These are phyloP conservation scores for Dryococelus australis DNA, from an alignment of 2,888 invertebrate genomes.

Conservation along the genomic window DNA sequence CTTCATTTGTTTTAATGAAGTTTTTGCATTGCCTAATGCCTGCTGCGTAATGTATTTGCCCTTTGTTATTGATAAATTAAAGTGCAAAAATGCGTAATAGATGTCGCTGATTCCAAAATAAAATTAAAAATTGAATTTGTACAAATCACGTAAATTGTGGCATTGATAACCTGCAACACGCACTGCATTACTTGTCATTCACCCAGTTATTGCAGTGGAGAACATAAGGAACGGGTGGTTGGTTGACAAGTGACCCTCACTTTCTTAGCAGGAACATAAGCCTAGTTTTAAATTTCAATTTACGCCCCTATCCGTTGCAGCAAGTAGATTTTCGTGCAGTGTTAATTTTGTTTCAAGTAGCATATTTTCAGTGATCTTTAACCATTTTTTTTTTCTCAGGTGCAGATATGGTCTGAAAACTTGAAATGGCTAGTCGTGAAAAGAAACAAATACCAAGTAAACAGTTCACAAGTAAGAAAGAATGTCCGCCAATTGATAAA, in stretches of 20 bases:
- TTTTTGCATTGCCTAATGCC: constrained; percentile 36
- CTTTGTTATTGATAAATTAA: constrained; percentile 38
- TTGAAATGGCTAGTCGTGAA: constrained; percentile 60
- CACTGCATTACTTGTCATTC: not conserved
- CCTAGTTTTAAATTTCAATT: not conserved
- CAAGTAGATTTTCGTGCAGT: constrained; percentile 3
- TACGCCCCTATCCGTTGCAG: not conserved
- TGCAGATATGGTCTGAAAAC: constrained; percentile 46
- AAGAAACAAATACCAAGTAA: constrained; percentile 56
- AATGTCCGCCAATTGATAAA: constrained; percentile 17
- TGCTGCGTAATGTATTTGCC: constrained; percentile 31
- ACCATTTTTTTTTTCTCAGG: constrained; percentile 24
- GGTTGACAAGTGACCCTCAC: not conserved
- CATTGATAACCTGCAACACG: not conserved
- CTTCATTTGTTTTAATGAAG: constrained; percentile 43
- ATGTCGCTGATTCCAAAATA: not conserved
- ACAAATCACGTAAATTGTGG: not conserved
- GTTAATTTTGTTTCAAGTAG: not conserved
- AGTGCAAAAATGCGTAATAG: constrained; percentile 8
- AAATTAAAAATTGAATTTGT: not conserved
- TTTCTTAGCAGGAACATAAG: not conserved
- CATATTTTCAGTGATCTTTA: not conserved
- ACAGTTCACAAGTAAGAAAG: constrained; percentile 41
- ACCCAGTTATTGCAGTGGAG: not conserved
- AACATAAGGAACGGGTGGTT: constrained; percentile 11